Evolutionary conservation across 1,140 invertebrate species (phyloP).

Genomic region (silkworm (Bombyx mori)): DNA sequence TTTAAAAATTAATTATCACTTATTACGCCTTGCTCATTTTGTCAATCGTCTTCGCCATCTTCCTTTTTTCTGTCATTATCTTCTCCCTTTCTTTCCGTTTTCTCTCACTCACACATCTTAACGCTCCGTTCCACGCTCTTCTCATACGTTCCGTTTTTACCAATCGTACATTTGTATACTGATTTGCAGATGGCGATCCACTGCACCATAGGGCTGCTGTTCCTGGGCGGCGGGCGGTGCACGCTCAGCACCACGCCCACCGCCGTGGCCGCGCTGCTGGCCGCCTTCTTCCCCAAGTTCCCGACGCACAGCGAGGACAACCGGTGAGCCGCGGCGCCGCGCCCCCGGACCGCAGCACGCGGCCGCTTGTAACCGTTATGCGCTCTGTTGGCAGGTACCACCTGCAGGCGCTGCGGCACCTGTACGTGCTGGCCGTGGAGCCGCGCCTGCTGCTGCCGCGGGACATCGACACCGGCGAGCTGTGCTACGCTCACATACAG

Average conservation of each 20-base stretch:
- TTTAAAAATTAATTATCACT: no score
- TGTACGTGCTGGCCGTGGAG: slow-evolving; percentile 95
- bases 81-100: no score
- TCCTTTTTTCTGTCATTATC: no score
- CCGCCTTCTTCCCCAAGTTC: slow-evolving; percentile 96
- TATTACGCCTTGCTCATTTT: no score
- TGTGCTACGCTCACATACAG: slow-evolving; percentile 86
- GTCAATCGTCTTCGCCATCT: no score
- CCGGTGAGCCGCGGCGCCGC: slow-evolving; percentile 69
- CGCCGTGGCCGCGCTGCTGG: slow-evolving; percentile 89
- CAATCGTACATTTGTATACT: not conserved
- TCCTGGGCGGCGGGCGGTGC: slow-evolving; percentile 93
- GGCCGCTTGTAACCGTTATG: no score
- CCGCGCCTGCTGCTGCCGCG: slow-evolving; percentile 88
- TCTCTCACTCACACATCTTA: no score
- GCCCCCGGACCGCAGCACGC: no score
- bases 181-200: slow-evolving; percentile 89
- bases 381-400: slow-evolving; percentile 80
- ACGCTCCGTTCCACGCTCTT: no score
- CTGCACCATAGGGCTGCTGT: slow-evolving; percentile 92
- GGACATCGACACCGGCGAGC: slow-evolving; percentile 84
- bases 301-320: slow-evolving; percentile 97
- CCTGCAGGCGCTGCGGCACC: slow-evolving; percentile 94
- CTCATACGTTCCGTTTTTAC: no score
- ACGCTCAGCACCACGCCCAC: slow-evolving; percentile 88